Percentiles rank a stretch among this genome's conserved stretches.
These are phyloP conservation scores for Gymnarchus niloticus DNA, from an alignment of 2,113 vertebrate genomes.

Conservation along the genomic window DNA sequence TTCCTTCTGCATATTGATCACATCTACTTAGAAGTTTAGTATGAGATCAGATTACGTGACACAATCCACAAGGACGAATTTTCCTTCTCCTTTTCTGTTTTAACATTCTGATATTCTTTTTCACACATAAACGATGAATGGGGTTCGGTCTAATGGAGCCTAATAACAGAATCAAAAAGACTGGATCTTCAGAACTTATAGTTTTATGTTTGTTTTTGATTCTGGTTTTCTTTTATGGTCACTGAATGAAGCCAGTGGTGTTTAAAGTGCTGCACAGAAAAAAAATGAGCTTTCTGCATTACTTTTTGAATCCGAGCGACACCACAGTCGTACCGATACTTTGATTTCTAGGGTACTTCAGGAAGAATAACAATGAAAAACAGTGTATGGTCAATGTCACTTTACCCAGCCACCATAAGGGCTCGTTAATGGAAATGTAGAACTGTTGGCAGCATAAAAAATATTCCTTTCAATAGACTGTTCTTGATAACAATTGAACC, in stretches of 20 bases:
- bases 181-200: slow-evolving; percentile 26
- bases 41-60: slow-evolving; percentile 49
- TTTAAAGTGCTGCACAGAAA: neutral
- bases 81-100: neutral
- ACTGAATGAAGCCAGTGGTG: slow-evolving; percentile 21
- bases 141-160: slow-evolving; percentile 33
- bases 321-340: slow-evolving; percentile 23
- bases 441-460: neutral
- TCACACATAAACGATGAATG: slow-evolving; percentile 23
- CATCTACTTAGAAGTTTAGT: slow-evolving; percentile 24
- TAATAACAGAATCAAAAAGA: slow-evolving; percentile 30
- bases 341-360: slow-evolving; percentile 25
- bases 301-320: slow-evolving; percentile 27
- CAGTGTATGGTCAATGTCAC: neutral
- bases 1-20: slow-evolving; percentile 34
- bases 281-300: slow-evolving; percentile 10
- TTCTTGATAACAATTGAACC: slow-evolving; percentile 29
- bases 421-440: slow-evolving; percentile 24
- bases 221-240: slow-evolving; percentile 29
- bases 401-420: slow-evolving; percentile 28
- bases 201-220: slow-evolving; percentile 21
- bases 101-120: slow-evolving; percentile 25
- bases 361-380: slow-evolving; percentile 27
- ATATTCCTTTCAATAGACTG: slow-evolving; percentile 3
- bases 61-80: slow-evolving; percentile 44